Evolutionary conservation across 2,797 vertebrate genomes (phyloP), one percentile per base, ranked within the genome.

Genomic region (Sebastes hopkinsi): DNA sequence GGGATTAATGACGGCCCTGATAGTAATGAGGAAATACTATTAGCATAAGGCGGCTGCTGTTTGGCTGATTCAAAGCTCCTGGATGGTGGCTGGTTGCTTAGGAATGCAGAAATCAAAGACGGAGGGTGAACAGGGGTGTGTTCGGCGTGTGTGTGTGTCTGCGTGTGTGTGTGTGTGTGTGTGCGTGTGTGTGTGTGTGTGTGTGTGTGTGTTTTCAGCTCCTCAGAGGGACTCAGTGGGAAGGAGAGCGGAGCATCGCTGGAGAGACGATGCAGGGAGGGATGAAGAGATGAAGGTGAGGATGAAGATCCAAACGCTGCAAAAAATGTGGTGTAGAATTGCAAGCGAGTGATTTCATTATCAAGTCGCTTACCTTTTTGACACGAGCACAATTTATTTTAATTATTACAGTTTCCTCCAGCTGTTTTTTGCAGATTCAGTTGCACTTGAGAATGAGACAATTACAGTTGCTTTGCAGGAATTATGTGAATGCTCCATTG

Each of bases 81-180:
- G 77, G 30, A 32, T 13, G 60, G 68, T 0, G 36, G 64, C 42
- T n/a, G 67, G 58, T 59, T 87, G 78, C 78, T 81, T 30, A 62
- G 72, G 81, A 83, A 67, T 88, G 85, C 84, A 83, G 77, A 76
- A 85, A 88, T 86, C 83, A 87, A 89, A 88, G 79, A 36, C 13
- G 58, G 16, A 3, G 77, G 11, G 52, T 52, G 20, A 52, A 52
- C 50, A 52, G 50, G 70, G 58, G 46, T 67, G 76, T 60, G 65
- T 27, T 66, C 4, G 32, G 38, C 20, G 70, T 74, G 11, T 77
- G 83, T 11, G 65, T 14, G 66, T 5, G 10, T 66, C 69, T 71
- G 55, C 2, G 5, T 27, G 65, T 14, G 75, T 4, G 10, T 66
- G 72, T 68, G 55, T 3, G 5, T 70, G 77, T 67, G 66, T 83